Evolutionary conservation across 1,140 invertebrate species (phyloP), one percentile per base, ranked within the genome.

Genomic region (Diploscapter pachys): DNA sequence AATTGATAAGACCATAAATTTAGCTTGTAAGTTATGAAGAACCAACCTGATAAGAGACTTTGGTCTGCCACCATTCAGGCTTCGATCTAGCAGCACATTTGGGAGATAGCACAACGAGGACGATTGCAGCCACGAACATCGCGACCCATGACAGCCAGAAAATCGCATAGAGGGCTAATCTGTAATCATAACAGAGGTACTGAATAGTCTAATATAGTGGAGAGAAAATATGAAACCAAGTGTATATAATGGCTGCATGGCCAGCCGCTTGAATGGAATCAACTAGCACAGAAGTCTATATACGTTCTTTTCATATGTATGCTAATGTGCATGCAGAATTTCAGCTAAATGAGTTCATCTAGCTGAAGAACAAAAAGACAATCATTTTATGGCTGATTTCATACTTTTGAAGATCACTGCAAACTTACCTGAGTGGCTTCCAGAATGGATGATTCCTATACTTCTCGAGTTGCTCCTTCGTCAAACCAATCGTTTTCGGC

Each of bases 361-460:
- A 31, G 31, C 31, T 31, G 31, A 31, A 31, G 31, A 31, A 1
- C 31, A 31, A 31, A 31, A 31, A 31, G 31, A 31, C 31, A 31
- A 31, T 31, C 0, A 31, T 31, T 31, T 31, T 31, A 31, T 31
- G 31, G 31, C 31, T 31, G 31, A 31, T 31, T 31, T 31, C 31
- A 31, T 31, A 31, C 31, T 31, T 31, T 31, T 31, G 53, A 77
- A 4, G 71, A 51, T 5, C 31, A 13, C 9, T 9, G 49, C 48
- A 54, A 61, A 78, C 49, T 52, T 75, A 83, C 76, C 81, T 79
- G 31, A 85, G 70, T n/a, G 82, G 68, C 71, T 84, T 84, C 83
- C 83, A 85, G 63, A 82, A 80, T 4, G 83, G 83, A 72, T 84
- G 82, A 75, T 84, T 84, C 9, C 81, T 63, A 70, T 85, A 84